phyloP scores from a whole-genome alignment of 2,888 invertebrate genomes.

The Drosophila gaucha region DNA sequence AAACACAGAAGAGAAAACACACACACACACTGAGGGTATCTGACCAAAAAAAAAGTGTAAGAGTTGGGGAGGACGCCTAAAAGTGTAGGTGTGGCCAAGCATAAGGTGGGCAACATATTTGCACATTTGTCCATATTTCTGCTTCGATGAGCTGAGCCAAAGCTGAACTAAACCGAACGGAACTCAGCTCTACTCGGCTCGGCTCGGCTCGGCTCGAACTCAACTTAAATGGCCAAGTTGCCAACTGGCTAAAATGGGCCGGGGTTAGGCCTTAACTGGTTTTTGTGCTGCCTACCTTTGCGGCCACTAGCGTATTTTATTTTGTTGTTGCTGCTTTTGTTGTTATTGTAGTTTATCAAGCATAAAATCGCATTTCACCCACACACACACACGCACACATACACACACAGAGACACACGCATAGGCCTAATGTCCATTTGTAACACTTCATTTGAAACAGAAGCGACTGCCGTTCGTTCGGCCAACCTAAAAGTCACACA shows the following conservation, averaged over 20 bases:
- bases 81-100: constrained; percentile 19
- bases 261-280: constrained; percentile 46
- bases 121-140: constrained; percentile 77
- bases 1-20: constrained; percentile 9
- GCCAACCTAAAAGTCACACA: constrained; percentile 39
- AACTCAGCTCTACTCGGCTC: no score
- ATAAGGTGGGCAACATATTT: constrained; percentile 59
- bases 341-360: constrained; percentile 75
- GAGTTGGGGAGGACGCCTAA: neutral
- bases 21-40: neutral
- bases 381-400: constrained; percentile 27
- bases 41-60: neutral
- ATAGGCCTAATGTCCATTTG: constrained; percentile 69
- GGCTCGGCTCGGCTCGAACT: constrained; percentile 15
- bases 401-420: constrained; percentile 10
- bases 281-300: constrained; percentile 47
- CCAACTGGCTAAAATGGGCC: constrained; percentile 39
- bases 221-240: constrained; percentile 39
- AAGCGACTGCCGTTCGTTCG: constrained; percentile 39
- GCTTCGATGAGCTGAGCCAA: constrained; percentile 58
- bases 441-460: constrained; percentile 77
- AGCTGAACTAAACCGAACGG: constrained; percentile 4
- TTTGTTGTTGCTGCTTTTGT: constrained; percentile 45
- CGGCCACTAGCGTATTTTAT: constrained; percentile 31
- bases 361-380: constrained; percentile 73